These are phyloP conservation scores for Atta cephalotes DNA, from an alignment of 1,140 invertebrate genomes.

Conservation along the genomic window DNA sequence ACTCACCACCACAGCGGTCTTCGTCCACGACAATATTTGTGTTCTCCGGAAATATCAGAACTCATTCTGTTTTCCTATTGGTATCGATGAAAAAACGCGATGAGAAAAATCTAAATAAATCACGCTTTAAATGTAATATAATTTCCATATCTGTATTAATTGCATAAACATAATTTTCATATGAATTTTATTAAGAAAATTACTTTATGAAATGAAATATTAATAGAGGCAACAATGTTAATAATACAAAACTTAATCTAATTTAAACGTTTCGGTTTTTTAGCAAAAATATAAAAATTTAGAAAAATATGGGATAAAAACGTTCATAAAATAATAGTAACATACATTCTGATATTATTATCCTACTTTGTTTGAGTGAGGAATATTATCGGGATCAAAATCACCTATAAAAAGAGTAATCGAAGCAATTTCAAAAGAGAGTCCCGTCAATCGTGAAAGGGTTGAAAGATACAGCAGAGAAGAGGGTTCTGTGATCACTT, in stretches of 20 bases:
- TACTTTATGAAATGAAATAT: background rate
- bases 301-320: background rate
- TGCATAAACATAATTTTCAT: background rate
- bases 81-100: background rate
- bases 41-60: conserved; percentile 50
- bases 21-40: conserved; percentile 61
- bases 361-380: background rate
- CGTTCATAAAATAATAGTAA: background rate
- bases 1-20: conserved; percentile 38
- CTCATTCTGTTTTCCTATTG: conserved; percentile 41
- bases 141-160: conserved; percentile 1
- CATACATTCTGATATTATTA: background rate
- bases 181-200: background rate
- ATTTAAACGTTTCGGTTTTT: background rate
- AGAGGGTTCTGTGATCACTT: conserved; percentile 79
- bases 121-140: conserved; percentile 6
- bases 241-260: background rate
- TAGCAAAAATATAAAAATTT: background rate
- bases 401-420: conserved; percentile 66
- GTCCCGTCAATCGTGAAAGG: conserved; percentile 71
- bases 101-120: conserved; percentile 1
- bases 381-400: conserved; percentile 47
- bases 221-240: background rate
- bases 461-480: conserved; percentile 69
- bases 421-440: conserved; percentile 66